Evolutionary conservation across 2,888 invertebrate genomes (phyloP).

Genomic region (Rosalia funebris): DNA sequence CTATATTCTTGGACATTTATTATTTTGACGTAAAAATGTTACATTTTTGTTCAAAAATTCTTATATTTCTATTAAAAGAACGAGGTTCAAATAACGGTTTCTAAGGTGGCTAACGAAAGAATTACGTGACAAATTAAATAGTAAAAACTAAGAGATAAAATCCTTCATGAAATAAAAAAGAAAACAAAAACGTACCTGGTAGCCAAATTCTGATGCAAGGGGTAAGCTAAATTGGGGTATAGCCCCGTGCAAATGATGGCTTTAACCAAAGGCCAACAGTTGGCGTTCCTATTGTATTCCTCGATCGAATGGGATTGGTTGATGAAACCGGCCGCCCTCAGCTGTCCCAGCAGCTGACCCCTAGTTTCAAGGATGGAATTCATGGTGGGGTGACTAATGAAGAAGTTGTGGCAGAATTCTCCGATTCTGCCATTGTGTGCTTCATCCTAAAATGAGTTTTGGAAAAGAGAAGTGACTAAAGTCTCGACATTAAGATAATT

Average conservation of each 20-base stretch:
- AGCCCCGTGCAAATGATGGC: constrained; percentile 88
- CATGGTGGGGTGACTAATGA: constrained; percentile 84
- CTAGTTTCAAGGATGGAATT: constrained; percentile 89
- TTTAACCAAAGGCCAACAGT: constrained; percentile 91
- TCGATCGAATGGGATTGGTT: constrained; percentile 74
- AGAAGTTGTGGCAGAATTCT: constrained; percentile 79
- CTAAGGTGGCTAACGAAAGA: too few relatives aligned
- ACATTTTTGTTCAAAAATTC: background rate
- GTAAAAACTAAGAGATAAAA: too few relatives aligned
- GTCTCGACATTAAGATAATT: background rate
- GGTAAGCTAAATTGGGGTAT: constrained; percentile 85
- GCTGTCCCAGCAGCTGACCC: constrained; percentile 82
- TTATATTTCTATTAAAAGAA: too few relatives aligned
- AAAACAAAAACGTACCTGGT: constrained; percentile 61
- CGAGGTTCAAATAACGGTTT: too few relatives aligned
- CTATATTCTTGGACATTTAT: too few relatives aligned
- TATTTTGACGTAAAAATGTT: constrained; percentile 13
- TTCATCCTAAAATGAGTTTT: constrained; percentile 63
- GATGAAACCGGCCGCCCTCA: constrained; percentile 80
- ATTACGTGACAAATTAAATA: too few relatives aligned
- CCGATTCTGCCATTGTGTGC: constrained; percentile 72
- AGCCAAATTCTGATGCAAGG: constrained; percentile 55
- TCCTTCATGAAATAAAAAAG: too few relatives aligned
- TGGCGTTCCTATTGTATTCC: constrained; percentile 84
- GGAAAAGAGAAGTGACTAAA: constrained; percentile 19